Evolutionary conservation across 2,113 vertebrate genomes (phyloP), one percentile per base, ranked within the genome.

Genomic region (Gulo gulo): DNA sequence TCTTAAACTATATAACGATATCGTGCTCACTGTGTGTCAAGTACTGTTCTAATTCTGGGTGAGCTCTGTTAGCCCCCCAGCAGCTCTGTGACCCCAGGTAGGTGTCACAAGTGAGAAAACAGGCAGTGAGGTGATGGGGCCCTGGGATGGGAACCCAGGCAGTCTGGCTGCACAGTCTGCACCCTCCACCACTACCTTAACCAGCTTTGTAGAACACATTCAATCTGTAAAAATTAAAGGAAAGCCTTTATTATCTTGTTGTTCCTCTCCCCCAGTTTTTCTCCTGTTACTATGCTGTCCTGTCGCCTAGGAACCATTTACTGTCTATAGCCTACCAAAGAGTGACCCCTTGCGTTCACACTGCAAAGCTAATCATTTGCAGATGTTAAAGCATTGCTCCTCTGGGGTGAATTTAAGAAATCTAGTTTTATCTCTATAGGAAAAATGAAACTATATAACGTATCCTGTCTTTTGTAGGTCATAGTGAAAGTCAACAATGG

Each of bases 401-500:
- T 50, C 86, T 79, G 29, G 81, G 59, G 71, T 52, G 87, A 71
- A 42, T 83, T 84, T 82, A 88, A 57, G 73, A 96, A 96, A 92
- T 47, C 69, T 24, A 26, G 6, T 59, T 79, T 91, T 52, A 76
- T 57, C 55, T 7, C 0, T 12, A 42, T 39, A 81, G 26, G 4
- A 73, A 39, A 73, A 7, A 1, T 4, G 78, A 96, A 94, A 93
- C 92, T 92, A 16, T 87, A 26, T 76, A 0, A 0, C 57, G 4
- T 93, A 29, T 1, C 11, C 86, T 95, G 4, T 98, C 61, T 98
- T 93, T 45, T 65, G 1, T 97, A 99, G 99, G 99, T 99, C 73
- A 99, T 98, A 97, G 99, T 99, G 71, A 98, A 99, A 95, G 98
- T 99, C 90, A 99, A 99, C 84, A 99, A 99, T 29, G 99, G 99